phyloP scores from a whole-genome alignment of 2,113 vertebrate genomes.

The Cyanoderma ruficeps region DNA sequence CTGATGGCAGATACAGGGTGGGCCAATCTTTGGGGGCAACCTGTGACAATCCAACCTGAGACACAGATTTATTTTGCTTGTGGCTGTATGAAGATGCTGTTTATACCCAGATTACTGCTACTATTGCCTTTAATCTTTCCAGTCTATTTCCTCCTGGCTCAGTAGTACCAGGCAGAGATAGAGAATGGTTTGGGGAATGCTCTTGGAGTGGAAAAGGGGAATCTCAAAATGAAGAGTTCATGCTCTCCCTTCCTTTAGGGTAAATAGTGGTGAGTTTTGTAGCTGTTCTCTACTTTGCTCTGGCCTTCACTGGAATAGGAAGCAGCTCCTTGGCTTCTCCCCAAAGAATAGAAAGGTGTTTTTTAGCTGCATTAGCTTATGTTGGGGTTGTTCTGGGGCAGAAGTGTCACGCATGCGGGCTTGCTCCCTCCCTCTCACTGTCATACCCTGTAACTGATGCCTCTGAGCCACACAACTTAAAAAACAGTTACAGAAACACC shows the following conservation, averaged over 20 bases:
- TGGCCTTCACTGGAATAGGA: not conserved
- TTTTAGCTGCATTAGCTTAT: not conserved
- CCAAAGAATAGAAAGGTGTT: not conserved
- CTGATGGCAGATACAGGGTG: not conserved
- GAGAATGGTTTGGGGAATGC: not conserved
- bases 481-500: not conserved
- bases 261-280: not conserved
- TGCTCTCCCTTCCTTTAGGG: not conserved
- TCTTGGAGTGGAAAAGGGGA: not conserved
- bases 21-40: not conserved
- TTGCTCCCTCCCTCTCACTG: not conserved
- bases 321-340: not conserved
- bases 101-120: not conserved
- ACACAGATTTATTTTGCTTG: not conserved
- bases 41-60: not conserved
- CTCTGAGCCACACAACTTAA: not conserved
- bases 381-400: not conserved
- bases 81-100: not conserved
- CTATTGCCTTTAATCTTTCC: not conserved
- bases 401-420: rapidly evolving
- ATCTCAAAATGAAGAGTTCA: not conserved
- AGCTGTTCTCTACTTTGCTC: not conserved
- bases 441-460: not conserved
- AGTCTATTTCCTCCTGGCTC: not conserved
- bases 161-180: not conserved